Base-by-base conservation (phyloP, 2,888 invertebrate genomes). In the Drosophila eohydei region DNA sequence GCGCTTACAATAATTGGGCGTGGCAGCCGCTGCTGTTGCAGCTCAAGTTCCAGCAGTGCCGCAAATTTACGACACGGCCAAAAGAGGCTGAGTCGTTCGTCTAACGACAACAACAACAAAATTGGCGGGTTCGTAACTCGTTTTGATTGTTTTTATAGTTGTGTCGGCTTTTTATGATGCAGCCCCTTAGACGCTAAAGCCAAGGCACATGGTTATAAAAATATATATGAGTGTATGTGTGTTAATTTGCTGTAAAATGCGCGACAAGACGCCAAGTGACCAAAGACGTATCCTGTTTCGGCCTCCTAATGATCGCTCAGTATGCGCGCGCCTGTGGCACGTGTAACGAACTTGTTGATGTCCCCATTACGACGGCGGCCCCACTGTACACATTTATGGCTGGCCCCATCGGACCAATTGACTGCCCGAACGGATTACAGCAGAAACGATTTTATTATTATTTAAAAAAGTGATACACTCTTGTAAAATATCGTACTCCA, bases 91-190 rank as follows among this genome's bases (percentile, higher is more conserved):
- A 40, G 16, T n/a, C 36, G 34, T 4, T 16, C 26, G 28, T 43
- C 50, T 62, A 67, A 76, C 60, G 73, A 56, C 62, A 46, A 66
- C 59, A 67, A 72, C 60, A 77, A 56, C 62, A 46, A 66, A 83
- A 83, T 80, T 87, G 84, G 82, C 75, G 63, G 73, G 81, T 83
- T 69, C 74, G 81, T 75, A 77, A 79, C 86, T 81, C 88, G 88
- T 77, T 84, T 81, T 85, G 88, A 85, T 85, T 88, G 88, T 77
- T 85, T 88, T 85, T 84, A 84, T 84, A 84, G 84, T 85, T 88
- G 74, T 67, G 80, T 60, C 62, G 72, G 55, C 62, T 44, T 87
- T 88, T 88, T 88, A 82, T 82, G 82, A 68, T 61, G 56, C 57
- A 30, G 38, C 30, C 57, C 38, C 61, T 43, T 12, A 21, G 44